These are phyloP conservation scores for Drosophila emarginata DNA, from an alignment of 2,888 invertebrate species.

Conservation along the genomic window DNA sequence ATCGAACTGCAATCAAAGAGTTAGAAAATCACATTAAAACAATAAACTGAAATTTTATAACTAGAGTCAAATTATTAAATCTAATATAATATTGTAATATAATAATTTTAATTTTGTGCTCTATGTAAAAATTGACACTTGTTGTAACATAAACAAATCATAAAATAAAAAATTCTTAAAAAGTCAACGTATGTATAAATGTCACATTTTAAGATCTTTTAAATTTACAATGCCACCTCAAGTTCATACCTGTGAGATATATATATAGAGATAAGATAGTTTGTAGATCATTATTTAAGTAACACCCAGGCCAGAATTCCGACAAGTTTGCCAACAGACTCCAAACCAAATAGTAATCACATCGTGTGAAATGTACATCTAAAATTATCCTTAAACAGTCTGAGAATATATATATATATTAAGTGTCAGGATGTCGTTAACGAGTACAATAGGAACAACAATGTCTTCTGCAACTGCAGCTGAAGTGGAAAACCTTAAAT, in stretches of 20 bases:
- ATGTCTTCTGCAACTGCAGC: constrained; percentile 15
- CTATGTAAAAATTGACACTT: too few species aligned
- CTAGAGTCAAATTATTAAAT: too few species aligned
- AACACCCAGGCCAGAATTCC: constrained; percentile 3
- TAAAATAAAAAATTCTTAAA: constrained; percentile 12
- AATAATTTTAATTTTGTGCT: too few species aligned
- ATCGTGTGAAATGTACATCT: constrained; percentile 11
- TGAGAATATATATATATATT: not conserved
- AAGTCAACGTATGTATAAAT: constrained; percentile 23
- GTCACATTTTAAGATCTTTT: constrained; percentile 14
- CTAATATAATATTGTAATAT: too few species aligned
- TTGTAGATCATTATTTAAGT: constrained; percentile 42
- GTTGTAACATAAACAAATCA: not conserved
- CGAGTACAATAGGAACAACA: constrained; percentile 14
- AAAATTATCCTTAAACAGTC: not conserved
- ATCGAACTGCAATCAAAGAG: too few species aligned
- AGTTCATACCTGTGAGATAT: constrained; percentile 19
- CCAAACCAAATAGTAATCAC: not conserved
- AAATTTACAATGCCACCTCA: constrained; percentile 32
- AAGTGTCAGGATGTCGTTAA: constrained; percentile 37
- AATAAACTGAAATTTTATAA: too few species aligned
- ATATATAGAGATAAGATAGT: constrained; percentile 26
- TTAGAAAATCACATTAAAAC: too few species aligned
- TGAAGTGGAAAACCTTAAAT: constrained; percentile 54
- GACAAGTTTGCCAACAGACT: constrained; percentile 36